Percentiles rank a stretch among this genome's conserved stretches.
Evolutionary conservation across 2,797 vertebrate genomes (phyloP).

Genomic region (Girardinus metallicus): DNA sequence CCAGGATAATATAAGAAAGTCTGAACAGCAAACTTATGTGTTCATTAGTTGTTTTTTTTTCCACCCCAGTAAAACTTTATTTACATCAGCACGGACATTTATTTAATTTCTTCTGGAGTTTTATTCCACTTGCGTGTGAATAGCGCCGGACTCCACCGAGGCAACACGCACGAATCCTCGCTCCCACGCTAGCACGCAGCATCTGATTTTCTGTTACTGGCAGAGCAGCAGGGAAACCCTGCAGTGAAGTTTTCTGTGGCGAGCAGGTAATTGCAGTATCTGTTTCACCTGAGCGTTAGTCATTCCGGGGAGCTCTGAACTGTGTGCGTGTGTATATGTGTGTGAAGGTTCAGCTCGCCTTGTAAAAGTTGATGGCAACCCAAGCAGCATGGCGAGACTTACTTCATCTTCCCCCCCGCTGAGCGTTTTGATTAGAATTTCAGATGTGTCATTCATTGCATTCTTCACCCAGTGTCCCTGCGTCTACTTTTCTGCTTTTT

Average conservation of each 20-base stretch:
- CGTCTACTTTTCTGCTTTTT: conserved; percentile 39
- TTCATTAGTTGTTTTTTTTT: not conserved
- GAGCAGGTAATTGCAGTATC: conserved; percentile 71
- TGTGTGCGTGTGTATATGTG: not conserved
- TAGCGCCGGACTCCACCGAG: not conserved
- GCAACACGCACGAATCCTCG: conserved; percentile 28
- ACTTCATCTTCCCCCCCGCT: conserved; percentile 66
- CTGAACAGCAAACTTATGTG: not conserved
- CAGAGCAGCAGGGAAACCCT: conserved; percentile 10
- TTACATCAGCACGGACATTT: not conserved
- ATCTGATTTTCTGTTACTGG: conserved; percentile 26
- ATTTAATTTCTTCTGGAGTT: not conserved
- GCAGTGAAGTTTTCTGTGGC: conserved; percentile 32
- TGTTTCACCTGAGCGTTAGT: conserved; percentile 50
- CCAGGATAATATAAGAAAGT: not conserved
- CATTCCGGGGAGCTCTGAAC: conserved; percentile 48
- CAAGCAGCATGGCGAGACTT: conserved; percentile 18
- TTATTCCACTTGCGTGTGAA: conserved; percentile 10
- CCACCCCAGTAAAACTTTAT: not conserved
- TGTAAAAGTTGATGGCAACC: conserved; percentile 34
- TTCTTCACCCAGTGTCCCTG: conserved; percentile 49
- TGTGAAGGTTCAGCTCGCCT: conserved; percentile 24
- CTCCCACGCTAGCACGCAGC: conserved; percentile 22
- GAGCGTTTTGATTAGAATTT: conserved; percentile 80
- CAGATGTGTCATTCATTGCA: conserved; percentile 69